Conservation (phyloP, 2,113 vertebrate species). For the Callochromis pleurospilus region DNA sequence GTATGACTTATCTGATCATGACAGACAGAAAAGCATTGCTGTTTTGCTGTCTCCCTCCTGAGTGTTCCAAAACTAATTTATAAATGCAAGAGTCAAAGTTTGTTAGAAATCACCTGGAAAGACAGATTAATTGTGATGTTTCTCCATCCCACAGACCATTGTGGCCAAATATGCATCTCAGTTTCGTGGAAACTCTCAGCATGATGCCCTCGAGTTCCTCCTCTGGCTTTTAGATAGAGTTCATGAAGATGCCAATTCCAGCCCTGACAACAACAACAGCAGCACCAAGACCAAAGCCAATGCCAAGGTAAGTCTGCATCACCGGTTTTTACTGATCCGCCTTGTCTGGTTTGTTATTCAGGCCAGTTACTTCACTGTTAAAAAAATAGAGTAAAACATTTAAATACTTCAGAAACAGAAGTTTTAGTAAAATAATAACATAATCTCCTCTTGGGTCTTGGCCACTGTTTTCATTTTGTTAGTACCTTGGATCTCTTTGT, state of each 20-base stretch:
- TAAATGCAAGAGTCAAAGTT: neutral
- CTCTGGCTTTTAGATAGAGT: constrained; percentile 91
- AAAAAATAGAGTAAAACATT: neutral
- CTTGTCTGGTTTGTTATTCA: neutral
- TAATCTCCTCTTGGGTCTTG: neutral
- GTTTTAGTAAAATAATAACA: neutral
- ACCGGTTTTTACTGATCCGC: neutral
- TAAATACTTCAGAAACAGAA: neutral
- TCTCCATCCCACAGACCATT: constrained; percentile 69
- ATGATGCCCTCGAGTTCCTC: constrained; percentile 92
- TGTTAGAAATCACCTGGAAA: neutral
- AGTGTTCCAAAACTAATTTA: neutral
- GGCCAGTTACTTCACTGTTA: neutral
- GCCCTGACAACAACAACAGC: constrained; percentile 56
- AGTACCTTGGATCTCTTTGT: neutral
- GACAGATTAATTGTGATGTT: neutral
- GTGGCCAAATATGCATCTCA: constrained; percentile 88
- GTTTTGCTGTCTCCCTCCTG: neutral
- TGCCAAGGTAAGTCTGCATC: constrained; percentile 71
- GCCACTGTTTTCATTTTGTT: neutral
- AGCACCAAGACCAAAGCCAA: constrained; percentile 59
- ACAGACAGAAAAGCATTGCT: neutral
- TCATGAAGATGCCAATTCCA: constrained; percentile 83
- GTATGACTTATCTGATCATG: neutral
- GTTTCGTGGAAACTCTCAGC: constrained; percentile 90